Conservation (phyloP, 2,888 invertebrate species). For the Hirtodrosophila cameraria region DNA sequence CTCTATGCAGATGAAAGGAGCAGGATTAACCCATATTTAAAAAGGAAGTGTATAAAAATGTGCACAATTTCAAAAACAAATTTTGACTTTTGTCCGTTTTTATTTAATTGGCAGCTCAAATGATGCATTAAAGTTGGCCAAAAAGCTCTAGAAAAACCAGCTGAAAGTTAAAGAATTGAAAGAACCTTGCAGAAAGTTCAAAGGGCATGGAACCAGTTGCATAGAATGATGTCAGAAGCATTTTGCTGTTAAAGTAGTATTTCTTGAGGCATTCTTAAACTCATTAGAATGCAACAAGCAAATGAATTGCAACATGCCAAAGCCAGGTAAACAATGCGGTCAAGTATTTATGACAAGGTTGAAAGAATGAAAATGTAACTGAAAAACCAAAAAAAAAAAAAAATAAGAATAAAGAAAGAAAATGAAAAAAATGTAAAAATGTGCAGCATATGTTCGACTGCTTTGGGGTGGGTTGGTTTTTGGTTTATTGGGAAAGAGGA, state of each 20-base stretch:
- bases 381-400: conserved; percentile 13
- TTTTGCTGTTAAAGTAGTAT: conserved; percentile 23
- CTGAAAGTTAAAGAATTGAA: conserved; percentile 6
- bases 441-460: conserved; percentile 12
- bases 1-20: not conserved
- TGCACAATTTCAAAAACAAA: not conserved
- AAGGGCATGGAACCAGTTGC: conserved; percentile 29
- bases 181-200: conserved; percentile 51
- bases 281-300: conserved; percentile 63
- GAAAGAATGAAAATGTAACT: conserved; percentile 17
- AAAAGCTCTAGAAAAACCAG: not conserved
- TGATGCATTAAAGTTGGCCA: conserved; percentile 17
- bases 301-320: conserved; percentile 54
- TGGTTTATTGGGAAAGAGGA: conserved; percentile 39
- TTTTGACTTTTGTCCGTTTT: not conserved
- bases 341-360: conserved; percentile 79
- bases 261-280: conserved; percentile 53
- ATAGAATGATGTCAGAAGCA: conserved; percentile 36
- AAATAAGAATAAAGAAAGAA: conserved; percentile 6
- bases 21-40: not conserved
- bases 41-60: not conserved
- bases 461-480: not conserved
- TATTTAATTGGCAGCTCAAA: conserved; percentile 12
- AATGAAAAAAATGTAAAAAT: conserved; percentile 10
- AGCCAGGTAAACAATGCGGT: conserved; percentile 67